Evolutionary conservation across 2,797 vertebrate genomes (phyloP), one percentile per base, ranked within the genome.

Genomic region (Coreius guichenoti): DNA sequence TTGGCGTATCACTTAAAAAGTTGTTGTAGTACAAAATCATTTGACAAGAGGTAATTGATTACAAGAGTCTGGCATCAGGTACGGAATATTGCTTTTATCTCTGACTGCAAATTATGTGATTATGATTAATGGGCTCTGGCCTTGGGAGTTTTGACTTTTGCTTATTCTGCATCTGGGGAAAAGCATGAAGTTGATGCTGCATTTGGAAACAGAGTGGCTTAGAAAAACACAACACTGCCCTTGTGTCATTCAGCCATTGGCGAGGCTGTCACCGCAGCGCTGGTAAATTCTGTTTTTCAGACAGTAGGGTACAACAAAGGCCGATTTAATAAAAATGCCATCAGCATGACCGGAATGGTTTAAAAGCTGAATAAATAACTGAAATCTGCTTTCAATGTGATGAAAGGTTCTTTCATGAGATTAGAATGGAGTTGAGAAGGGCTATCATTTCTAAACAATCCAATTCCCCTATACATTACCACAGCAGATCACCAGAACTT

Each of bases 21-120:
- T 88, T 89, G 84, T 84, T 73, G 45, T 88, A 90, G 90, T 89
- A 90, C 90, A 88, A 85, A 89, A 89, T 84, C 73, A 89, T 82
- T 58, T 91, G 91, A 93, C 91, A 90, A 82, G 82, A 63, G 68
- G 80, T 90, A 90, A 93, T 92, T 92, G 92, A 93, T 93, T 89
- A 84, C 89, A 77, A 83, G 86, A 84, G 54, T 8, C 77, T 88
- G 78, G 23, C 79, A 88, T 90, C 88, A 85, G 88, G 89, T 92
- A 88, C 67, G 81, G 86, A 91, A 85, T 74, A 82, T 47, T 85
- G 63, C 85, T 86, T 87, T 92, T 84, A 89, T 85, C 88, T 86
- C 36, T 89, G 67, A 86, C 68, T 75, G 81, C 84, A 81, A 89
- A 88, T 87, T 67, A 36, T 61, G 29, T 56, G 81, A 87, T 90